Conservation (phyloP, 2,888 invertebrate species). For the Polydesmus complanatus region DNA sequence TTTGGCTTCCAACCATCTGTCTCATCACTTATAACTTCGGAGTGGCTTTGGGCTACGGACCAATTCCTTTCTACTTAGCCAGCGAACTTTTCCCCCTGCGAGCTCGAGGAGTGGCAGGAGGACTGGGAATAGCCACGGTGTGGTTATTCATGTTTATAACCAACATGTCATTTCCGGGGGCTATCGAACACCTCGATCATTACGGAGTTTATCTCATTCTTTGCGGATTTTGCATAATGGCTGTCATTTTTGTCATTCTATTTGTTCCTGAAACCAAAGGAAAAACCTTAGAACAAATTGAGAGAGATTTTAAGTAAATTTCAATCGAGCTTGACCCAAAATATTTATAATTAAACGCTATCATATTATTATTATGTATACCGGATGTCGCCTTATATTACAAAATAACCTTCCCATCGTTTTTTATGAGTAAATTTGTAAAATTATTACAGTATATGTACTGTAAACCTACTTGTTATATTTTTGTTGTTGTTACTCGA, state of each 20-base stretch:
- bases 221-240: neutral
- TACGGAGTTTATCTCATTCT: neutral
- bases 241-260: neutral
- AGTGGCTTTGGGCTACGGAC: conserved; percentile 4
- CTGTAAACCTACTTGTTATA: no score
- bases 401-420: no score
- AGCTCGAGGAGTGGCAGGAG: neutral
- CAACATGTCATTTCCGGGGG: conserved; percentile 43
- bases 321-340: neutral
- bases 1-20: conserved; percentile 25
- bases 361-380: no score
- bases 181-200: conserved; percentile 27
- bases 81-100: conserved; percentile 7
- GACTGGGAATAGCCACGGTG: neutral
- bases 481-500: no score
- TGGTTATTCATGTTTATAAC: conserved; percentile 3
- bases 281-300: conserved; percentile 8
- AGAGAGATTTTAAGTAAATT: neutral
- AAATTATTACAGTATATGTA: no score
- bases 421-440: no score
- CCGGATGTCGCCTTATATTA: no score
- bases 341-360: neutral
- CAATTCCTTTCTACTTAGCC: conserved; percentile 10
- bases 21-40: conserved; percentile 3
- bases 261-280: conserved; percentile 13